Evolutionary conservation across 2,113 vertebrate species (phyloP), one percentile per base, ranked within the genome.

Genomic region (Phrynocephalus versicolor): DNA sequence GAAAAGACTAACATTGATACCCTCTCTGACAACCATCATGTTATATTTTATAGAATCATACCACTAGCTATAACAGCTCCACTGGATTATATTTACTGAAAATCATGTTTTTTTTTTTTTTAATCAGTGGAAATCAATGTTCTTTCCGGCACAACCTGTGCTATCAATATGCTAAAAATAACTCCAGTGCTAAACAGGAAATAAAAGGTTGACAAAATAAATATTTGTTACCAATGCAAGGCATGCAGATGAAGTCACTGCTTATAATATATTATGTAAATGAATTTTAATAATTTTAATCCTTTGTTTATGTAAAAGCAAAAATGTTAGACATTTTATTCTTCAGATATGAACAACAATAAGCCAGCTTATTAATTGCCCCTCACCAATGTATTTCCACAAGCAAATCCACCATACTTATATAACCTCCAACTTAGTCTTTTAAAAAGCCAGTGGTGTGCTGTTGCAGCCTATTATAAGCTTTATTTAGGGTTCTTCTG

Each of bases 171-270:
- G 81, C 1, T 8, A 70, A 3, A 33, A 82, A 80, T 65, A 69
- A 78, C 0, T 1, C 30, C 41, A 7, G 39, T 76, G 3, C 13
- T 18, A 86, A 88, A 33, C 18, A 64, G n/a, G n/a, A 4, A 89
- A 87, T 27, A 89, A 13, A 30, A n/a, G n/a, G 79, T 15, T 0
- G 75, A 55, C 19, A 73, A 84, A 91, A 73, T 82, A 91, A 27
- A 4, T 15, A 2, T 79, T 3, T 15, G 9, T 78, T 55, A 19
- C 2, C 33, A 79, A 33, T 84, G 23, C 25, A 77, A 62, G 79
- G 25, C 74, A 70, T 84, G 33, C 16, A 9, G 45, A 86, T 67
- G 69, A 0, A 55, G 6, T n/a, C 35, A 8, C 25, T 73, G 3
- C 13, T 25, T 69, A 23, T 0, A 10, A 6, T 74, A 84, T 37